Evolutionary conservation across 2,797 vertebrate species (phyloP), one percentile per base, ranked within the genome.

Genomic region (Gorsachius magnificus): DNA sequence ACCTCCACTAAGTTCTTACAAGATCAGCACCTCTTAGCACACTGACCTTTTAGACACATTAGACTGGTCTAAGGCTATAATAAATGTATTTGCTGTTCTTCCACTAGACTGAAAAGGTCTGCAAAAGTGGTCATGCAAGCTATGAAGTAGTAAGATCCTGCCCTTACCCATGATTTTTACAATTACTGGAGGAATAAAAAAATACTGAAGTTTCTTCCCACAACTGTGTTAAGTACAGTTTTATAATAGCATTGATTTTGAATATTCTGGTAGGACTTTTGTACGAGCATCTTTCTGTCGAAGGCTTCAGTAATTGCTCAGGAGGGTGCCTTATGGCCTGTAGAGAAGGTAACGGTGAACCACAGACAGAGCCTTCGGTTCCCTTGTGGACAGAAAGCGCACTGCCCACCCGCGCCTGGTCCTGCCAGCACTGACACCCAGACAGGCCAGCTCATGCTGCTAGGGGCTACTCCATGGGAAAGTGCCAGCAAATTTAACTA

Each of bases 41-140:
- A n/a, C 2, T 7, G 6, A 45, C 7, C 12, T 61, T 60, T 65
- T 7, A 21, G 29, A 41, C 31, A 60, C 9, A 10, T 66, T 28
- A 33, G 29, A 29, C 19, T 15, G 16, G 48, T 19, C 7, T 21
- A 46, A 80, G 15, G 13, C 29, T 36, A 35, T 8, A 25, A 25
- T 21, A 45, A 81, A 29, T 4, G 1, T 9, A n/a, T 18, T 9
- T 0, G 0, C 18, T 48, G 2, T 16, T 20, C 14, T 35, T 65
- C 9, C 18, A 60, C 29, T 26, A 24, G 18, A 21, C 21, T 15
- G 31, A 46, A 33, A 70, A 79, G 24, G 5, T 43, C 72, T 61
- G 38, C 28, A 31, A 11, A 76, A 58, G 20, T 20, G 56, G 13
- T 8, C 28, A 9, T 4, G 3, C 29, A 5, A 13, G 16, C 18